A percentile compares a stretch with the other conserved stretches of the same genome.
Evolutionary conservation across 2,113 vertebrate species (phyloP).

Genomic region (Chamaea fasciata): DNA sequence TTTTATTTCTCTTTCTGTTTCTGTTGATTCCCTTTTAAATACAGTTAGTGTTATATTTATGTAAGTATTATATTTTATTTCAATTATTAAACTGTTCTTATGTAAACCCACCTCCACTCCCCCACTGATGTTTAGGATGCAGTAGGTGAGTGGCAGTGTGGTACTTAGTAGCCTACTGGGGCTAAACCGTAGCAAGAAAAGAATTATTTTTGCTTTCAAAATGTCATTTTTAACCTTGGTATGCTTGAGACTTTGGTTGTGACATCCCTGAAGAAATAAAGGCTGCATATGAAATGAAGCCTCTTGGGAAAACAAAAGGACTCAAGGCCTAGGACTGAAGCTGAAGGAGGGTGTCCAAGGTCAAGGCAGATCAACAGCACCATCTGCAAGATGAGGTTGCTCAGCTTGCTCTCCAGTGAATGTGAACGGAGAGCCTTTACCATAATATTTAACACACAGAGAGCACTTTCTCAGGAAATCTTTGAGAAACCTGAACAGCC

Average conservation of each 20-base stretch:
- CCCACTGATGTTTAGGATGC: neutral
- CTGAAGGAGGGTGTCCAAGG: neutral
- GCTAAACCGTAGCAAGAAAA: neutral
- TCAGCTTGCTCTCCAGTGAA: neutral
- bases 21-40: neutral
- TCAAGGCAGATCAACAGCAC: neutral
- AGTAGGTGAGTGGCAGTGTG: neutral
- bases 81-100: no score
- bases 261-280: neutral
- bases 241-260: neutral
- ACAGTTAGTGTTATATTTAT: no score
- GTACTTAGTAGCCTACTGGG: neutral
- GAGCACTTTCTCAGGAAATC: neutral
- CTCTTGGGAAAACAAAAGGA: neutral
- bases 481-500: neutral
- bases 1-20: neutral
- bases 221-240: neutral
- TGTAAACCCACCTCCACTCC: neutral
- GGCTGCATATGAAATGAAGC: neutral
- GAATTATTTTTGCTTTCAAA: neutral
- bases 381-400: neutral
- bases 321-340: neutral
- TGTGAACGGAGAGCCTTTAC: accelerated
- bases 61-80: neutral
- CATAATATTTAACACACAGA: neutral